Conservation (phyloP, 1,140 invertebrate species). For the Drosophila nebulosa region DNA sequence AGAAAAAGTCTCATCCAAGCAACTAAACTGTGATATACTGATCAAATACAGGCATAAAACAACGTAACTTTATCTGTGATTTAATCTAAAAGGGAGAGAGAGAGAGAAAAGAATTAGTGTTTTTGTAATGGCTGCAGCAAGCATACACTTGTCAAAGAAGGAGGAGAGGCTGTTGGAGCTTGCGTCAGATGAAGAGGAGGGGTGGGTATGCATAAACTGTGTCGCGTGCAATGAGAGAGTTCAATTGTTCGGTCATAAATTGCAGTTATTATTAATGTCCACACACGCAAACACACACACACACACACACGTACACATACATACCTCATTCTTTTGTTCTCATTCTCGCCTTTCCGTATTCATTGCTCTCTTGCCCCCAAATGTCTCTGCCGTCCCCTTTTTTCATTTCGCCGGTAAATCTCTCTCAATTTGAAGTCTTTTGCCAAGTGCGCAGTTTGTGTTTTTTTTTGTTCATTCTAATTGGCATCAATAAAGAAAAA, state of each 20-base stretch:
- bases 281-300: neutral
- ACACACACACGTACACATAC: neutral
- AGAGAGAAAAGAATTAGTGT: neutral
- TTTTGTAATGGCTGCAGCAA: slow-evolving; percentile 26
- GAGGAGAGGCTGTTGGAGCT: neutral
- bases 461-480: slow-evolving; percentile 36
- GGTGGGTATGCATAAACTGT: neutral
- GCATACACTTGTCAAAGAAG: neutral
- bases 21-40: slow-evolving; percentile 69
- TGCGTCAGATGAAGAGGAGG: neutral
- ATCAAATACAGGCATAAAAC: slow-evolving; percentile 31
- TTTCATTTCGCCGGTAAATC: slow-evolving; percentile 6
- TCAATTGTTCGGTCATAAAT: slow-evolving; percentile 7
- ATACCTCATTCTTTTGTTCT: neutral
- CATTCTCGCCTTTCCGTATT: slow-evolving; percentile 12
- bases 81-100: neutral
- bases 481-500: slow-evolving; percentile 38
- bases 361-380: neutral
- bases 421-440: slow-evolving; percentile 48
- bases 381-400: neutral
- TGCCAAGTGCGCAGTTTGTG: slow-evolving; percentile 78
- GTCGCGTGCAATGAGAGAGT: neutral
- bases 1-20: slow-evolving; percentile 31
- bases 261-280: slow-evolving; percentile 30
- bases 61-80: slow-evolving; percentile 63